Percentiles rank a stretch among this genome's conserved stretches.
These are phyloP conservation scores for Fulica atra DNA, from an alignment of 2,113 vertebrate species.

Conservation along the genomic window DNA sequence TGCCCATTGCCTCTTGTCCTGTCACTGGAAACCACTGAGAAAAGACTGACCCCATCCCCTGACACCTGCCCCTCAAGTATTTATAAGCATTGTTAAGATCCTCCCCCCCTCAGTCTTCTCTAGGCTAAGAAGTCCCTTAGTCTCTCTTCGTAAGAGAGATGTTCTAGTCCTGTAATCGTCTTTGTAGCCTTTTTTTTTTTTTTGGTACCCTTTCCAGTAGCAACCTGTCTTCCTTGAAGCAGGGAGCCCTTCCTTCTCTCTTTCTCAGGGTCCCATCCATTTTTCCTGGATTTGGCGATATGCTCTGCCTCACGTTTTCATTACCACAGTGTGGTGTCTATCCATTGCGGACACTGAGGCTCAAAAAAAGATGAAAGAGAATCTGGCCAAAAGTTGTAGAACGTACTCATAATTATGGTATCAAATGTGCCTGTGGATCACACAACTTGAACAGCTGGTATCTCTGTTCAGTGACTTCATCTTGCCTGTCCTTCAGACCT, in stretches of 20 bases:
- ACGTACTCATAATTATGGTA: neutral
- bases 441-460: neutral
- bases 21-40: too few relatives aligned
- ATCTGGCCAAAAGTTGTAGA: neutral
- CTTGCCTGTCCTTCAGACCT: neutral
- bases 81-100: too few relatives aligned
- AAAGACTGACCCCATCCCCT: too few relatives aligned
- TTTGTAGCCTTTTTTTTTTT: too few relatives aligned
- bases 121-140: too few relatives aligned
- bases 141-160: too few relatives aligned
- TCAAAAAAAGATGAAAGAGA: neutral
- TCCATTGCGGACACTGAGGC: neutral
- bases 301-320: neutral
- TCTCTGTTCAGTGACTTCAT: neutral
- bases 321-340: neutral
- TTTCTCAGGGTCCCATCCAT: neutral
- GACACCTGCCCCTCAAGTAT: too few relatives aligned
- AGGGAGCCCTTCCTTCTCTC: neutral
- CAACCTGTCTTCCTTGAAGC: too few relatives aligned
- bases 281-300: neutral
- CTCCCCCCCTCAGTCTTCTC: too few relatives aligned
- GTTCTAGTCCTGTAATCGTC: too few relatives aligned
- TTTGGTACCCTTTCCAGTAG: too few relatives aligned
- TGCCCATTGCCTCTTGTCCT: too few relatives aligned
- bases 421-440: neutral